Conservation (phyloP, 2,113 vertebrate genomes). For the Fregata magnificens region DNA sequence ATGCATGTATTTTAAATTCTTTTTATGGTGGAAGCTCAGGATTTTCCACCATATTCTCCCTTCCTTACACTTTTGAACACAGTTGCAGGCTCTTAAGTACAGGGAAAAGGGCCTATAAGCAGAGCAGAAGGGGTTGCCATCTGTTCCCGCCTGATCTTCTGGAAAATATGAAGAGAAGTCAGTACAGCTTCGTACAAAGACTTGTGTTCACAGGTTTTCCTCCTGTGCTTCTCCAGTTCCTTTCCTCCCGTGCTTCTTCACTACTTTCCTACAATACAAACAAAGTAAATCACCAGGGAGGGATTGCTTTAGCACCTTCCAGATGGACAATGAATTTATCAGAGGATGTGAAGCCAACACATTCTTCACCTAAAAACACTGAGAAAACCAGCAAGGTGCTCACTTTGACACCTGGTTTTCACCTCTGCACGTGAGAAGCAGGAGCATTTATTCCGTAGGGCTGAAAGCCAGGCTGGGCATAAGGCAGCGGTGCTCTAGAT, state of each 20-base stretch:
- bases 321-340: not conserved
- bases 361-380: not conserved
- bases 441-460: not conserved
- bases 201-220: not conserved
- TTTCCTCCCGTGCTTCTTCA: not conserved
- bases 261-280: not conserved
- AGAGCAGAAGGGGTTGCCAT: not conserved
- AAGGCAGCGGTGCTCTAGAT: not conserved
- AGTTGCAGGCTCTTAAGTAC: not conserved
- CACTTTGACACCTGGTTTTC: not conserved
- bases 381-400: not conserved
- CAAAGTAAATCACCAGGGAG: not conserved
- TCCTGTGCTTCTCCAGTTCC: not conserved
- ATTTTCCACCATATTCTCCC: not conserved
- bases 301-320: not conserved
- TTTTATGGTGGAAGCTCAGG: not conserved
- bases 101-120: not conserved
- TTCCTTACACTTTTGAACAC: not conserved
- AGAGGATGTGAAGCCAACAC: not conserved
- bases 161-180: not conserved
- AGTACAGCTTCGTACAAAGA: not conserved
- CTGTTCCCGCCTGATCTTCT: not conserved
- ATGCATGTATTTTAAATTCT: not conserved
- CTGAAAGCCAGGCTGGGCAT: not conserved
- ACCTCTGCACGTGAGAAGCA: fast-evolving